Conservation (phyloP, 2,888 invertebrate genomes). For the Yponomeuta sedellus region DNA sequence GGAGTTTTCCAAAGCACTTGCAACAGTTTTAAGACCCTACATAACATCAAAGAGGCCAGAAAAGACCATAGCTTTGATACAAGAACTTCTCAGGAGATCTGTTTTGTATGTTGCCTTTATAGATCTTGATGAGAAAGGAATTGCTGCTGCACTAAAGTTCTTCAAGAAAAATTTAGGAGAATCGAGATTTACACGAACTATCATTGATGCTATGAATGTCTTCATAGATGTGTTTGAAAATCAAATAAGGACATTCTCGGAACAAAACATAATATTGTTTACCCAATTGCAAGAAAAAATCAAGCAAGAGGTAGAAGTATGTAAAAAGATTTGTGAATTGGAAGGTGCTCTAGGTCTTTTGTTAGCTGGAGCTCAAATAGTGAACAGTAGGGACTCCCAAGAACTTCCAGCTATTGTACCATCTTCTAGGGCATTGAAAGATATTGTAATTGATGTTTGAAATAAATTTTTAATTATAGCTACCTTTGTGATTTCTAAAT, state of each 20-base stretch:
- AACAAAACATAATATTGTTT: slow-evolving; percentile 78
- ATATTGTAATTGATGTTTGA: slow-evolving; percentile 75
- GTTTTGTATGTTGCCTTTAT: slow-evolving; percentile 85
- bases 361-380: slow-evolving; percentile 76
- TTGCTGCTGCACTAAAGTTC: slow-evolving; percentile 83
- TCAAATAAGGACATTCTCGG: slow-evolving; percentile 77
- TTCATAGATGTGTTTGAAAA: slow-evolving; percentile 86
- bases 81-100: slow-evolving; percentile 90
- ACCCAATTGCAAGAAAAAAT: slow-evolving; percentile 77
- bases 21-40: slow-evolving; percentile 78
- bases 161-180: slow-evolving; percentile 84
- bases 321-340: slow-evolving; percentile 78
- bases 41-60: slow-evolving; percentile 82
- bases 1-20: slow-evolving; percentile 88
- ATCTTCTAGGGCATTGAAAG: slow-evolving; percentile 69
- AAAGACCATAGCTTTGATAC: slow-evolving; percentile 86
- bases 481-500: background rate
- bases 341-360: slow-evolving; percentile 84
- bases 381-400: slow-evolving; percentile 46
- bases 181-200: slow-evolving; percentile 82
- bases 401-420: slow-evolving; percentile 48
- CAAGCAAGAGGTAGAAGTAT: slow-evolving; percentile 81
- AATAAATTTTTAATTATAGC: slow-evolving; percentile 22
- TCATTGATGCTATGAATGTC: slow-evolving; percentile 84
- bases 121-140: slow-evolving; percentile 80